phyloP scores from a whole-genome alignment of 1,140 invertebrate species.

The Gonioctena quinquepunctata region DNA sequence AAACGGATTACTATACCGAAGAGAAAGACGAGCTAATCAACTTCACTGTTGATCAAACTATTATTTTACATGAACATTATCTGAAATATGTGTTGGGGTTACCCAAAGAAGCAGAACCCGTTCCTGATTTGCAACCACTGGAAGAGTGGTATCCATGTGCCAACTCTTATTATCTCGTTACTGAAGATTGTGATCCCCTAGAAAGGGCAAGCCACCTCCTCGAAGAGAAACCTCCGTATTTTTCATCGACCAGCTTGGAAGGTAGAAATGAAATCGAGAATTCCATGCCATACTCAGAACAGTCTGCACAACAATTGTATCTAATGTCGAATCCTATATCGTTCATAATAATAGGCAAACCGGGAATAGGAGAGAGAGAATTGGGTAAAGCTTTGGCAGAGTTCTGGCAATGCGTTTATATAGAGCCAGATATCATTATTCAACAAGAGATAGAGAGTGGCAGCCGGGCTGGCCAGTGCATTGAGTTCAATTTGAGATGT shows the following conservation, averaged over 20 bases:
- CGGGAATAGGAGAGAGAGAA: constrained; percentile 57
- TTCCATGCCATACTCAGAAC: constrained; percentile 44
- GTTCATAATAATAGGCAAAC: constrained; percentile 64
- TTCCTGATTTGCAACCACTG: not conserved
- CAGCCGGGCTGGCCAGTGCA: constrained; percentile 57
- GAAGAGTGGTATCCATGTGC: constrained; percentile 46
- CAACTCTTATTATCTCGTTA: constrained; percentile 54
- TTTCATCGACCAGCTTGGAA: constrained; percentile 20
- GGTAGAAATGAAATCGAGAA: not conserved
- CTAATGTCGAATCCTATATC: constrained; percentile 58
- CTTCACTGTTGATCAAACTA: constrained; percentile 39
- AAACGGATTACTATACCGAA: constrained; percentile 34
- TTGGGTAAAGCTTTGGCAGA: constrained; percentile 61
- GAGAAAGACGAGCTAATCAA: constrained; percentile 25
- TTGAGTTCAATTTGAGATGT: constrained; percentile 60
- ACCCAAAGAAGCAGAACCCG: constrained; percentile 21
- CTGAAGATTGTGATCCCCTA: constrained; percentile 53
- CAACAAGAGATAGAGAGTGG: constrained; percentile 59
- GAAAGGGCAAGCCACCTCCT: constrained; percentile 43
- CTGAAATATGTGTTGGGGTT: constrained; percentile 31
- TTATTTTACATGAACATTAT: constrained; percentile 37
- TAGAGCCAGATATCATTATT: constrained; percentile 61
- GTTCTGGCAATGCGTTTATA: constrained; percentile 60
- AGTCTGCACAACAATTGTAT: constrained; percentile 58
- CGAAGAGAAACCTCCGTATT: constrained; percentile 22